phyloP scores from a whole-genome alignment of 2,797 vertebrate genomes.

The Rhincodon typus region DNA sequence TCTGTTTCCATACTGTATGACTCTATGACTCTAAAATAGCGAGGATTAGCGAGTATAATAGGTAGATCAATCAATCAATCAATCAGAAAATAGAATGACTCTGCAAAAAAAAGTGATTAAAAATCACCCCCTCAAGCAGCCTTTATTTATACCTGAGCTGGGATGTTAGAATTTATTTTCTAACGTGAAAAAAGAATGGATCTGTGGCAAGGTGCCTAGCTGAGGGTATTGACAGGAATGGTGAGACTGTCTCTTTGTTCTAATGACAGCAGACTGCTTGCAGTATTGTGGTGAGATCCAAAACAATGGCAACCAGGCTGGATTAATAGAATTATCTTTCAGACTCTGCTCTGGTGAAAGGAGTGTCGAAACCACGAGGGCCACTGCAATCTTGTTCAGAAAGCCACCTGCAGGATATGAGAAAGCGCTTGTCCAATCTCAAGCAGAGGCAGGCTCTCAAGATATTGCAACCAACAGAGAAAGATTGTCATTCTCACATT shows the following conservation, averaged over 20 bases:
- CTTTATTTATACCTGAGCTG: slow-evolving; percentile 11
- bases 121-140: not conserved
- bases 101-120: not conserved
- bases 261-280: not conserved
- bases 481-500: not conserved
- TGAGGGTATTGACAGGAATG: not conserved
- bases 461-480: not conserved
- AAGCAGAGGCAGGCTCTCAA: no score
- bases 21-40: not conserved
- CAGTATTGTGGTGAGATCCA: not conserved
- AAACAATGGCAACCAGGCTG: not conserved
- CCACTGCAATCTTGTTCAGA: not conserved
- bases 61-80: no score
- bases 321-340: not conserved
- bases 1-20: no score
- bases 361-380: not conserved
- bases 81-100: not conserved
- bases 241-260: not conserved
- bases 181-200: not conserved
- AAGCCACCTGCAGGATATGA: not conserved
- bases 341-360: not conserved
- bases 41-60: not conserved
- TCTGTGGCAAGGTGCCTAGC: slow-evolving; percentile 3
- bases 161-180: slow-evolving; percentile 26
- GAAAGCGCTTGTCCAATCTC: not conserved